A percentile compares a stretch with the other conserved stretches of the same genome.
These are phyloP conservation scores for Tetramorium parvispinum DNA, from an alignment of 1,140 invertebrate genomes.

Conservation along the genomic window DNA sequence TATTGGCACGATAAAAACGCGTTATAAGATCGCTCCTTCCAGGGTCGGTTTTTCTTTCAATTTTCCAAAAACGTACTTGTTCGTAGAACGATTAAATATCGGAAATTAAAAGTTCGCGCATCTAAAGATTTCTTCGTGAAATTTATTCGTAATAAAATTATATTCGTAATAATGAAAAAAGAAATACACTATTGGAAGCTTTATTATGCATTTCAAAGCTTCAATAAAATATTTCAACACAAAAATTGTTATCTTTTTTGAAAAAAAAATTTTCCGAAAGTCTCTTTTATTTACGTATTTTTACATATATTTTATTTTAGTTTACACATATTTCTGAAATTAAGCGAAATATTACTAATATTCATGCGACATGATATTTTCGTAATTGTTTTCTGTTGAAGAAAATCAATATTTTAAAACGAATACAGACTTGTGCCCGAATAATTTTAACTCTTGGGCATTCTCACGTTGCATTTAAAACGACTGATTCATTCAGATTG, in stretches of 20 bases:
- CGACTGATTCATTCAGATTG: background rate
- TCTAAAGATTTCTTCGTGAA: background rate
- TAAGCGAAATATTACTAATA: background rate
- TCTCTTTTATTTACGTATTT: background rate
- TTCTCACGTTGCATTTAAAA: background rate
- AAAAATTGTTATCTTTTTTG: background rate
- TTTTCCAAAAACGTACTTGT: background rate
- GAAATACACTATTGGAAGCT: background rate
- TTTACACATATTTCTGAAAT: background rate
- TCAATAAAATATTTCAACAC: background rate
- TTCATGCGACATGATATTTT: background rate
- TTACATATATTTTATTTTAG: background rate
- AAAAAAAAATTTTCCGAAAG: background rate
- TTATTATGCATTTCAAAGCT: background rate
- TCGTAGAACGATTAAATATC: background rate
- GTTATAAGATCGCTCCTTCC: background rate
- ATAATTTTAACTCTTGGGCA: background rate
- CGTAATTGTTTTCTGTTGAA: background rate
- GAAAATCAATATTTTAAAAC: background rate
- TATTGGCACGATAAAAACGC: constrained; percentile 18
- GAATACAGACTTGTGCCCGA: background rate
- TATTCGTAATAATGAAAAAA: background rate
- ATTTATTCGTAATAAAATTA: background rate
- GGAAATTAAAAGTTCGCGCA: background rate
- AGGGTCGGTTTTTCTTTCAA: background rate